A percentile compares a stretch with the other conserved stretches of the same genome.
phyloP scores from a whole-genome alignment of 2,113 vertebrate species.

The Meriones unguiculatus region DNA sequence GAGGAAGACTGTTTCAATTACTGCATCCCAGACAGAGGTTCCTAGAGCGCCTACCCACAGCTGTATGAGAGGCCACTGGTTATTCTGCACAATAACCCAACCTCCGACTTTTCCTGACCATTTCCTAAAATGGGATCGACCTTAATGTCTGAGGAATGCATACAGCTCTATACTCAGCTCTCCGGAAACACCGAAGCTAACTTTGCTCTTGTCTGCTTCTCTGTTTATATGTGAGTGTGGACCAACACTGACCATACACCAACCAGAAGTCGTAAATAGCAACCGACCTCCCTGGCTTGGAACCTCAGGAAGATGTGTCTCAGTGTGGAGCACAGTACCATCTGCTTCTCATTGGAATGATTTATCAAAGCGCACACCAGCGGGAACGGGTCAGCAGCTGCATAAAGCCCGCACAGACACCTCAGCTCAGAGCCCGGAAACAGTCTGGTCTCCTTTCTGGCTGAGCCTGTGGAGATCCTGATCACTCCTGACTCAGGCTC shows the following conservation, averaged over 20 bases:
- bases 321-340: constrained; percentile 24
- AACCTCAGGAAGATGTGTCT: constrained; percentile 37
- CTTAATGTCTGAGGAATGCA: neutral
- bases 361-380: constrained; percentile 76
- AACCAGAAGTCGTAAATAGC: constrained; percentile 30
- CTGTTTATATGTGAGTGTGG: neutral
- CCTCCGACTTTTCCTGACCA: neutral
- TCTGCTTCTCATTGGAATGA: constrained; percentile 74
- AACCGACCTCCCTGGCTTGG: neutral
- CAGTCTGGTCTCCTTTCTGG: constrained; percentile 23
- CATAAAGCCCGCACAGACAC: constrained; percentile 52
- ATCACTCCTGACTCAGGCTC: constrained; percentile 23
- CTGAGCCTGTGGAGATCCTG: neutral
- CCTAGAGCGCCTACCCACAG: neutral
- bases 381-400: constrained; percentile 21
- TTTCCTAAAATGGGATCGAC: constrained; percentile 49
- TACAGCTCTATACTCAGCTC: neutral
- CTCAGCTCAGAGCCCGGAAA: constrained; percentile 39
- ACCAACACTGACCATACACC: constrained; percentile 38
- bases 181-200: neutral
- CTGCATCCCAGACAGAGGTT: constrained; percentile 42
- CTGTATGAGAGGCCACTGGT: constrained; percentile 16
- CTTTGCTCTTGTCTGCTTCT: neutral
- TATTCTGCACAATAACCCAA: neutral
- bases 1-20: constrained; percentile 45